Percentiles rank a stretch among this genome's conserved stretches.
These are phyloP conservation scores for Clarias macrocephalus DNA, from an alignment of 2,113 vertebrate species.

Conservation along the genomic window DNA sequence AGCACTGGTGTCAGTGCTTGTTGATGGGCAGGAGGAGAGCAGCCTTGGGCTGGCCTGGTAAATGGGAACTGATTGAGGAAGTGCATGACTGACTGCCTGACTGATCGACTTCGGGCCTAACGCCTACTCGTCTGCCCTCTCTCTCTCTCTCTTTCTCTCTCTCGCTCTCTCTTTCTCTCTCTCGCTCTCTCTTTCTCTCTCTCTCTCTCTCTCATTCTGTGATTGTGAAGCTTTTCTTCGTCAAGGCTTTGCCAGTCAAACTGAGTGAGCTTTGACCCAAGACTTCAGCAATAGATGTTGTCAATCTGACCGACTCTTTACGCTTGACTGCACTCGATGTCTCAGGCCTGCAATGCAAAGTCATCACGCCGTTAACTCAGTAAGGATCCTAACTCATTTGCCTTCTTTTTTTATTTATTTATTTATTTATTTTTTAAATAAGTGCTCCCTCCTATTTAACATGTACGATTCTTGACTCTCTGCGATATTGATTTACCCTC, in stretches of 20 bases:
- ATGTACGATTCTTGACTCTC: background rate
- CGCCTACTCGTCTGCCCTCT: conserved; percentile 41
- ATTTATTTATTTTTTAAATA: background rate
- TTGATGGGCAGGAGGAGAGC: conserved; percentile 57
- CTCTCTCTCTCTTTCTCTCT: conserved; percentile 10
- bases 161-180: conserved; percentile 15
- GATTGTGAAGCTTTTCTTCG: conserved; percentile 48
- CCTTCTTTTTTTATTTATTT: background rate
- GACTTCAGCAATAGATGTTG: conserved; percentile 44
- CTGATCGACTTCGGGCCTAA: conserved; percentile 60
- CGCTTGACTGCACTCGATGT: conserved; percentile 22
- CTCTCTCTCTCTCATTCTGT: background rate
- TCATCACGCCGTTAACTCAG: conserved; percentile 23
- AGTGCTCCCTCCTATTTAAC: conserved; percentile 14
- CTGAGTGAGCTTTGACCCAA: conserved; percentile 58
- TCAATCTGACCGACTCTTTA: conserved; percentile 39
- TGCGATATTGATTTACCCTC: conserved; percentile 26
- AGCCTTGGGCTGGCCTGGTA: conserved; percentile 56
- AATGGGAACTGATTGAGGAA: conserved; percentile 57
- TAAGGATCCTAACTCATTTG: conserved; percentile 22
- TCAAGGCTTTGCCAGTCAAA: conserved; percentile 62
- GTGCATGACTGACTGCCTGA: conserved; percentile 60
- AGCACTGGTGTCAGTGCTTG: conserved; percentile 53
- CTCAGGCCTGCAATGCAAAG: background rate
- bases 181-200: conserved; percentile 3